Conservation (phyloP, 1,140 invertebrate genomes). For the Drosophila sechellia region DNA sequence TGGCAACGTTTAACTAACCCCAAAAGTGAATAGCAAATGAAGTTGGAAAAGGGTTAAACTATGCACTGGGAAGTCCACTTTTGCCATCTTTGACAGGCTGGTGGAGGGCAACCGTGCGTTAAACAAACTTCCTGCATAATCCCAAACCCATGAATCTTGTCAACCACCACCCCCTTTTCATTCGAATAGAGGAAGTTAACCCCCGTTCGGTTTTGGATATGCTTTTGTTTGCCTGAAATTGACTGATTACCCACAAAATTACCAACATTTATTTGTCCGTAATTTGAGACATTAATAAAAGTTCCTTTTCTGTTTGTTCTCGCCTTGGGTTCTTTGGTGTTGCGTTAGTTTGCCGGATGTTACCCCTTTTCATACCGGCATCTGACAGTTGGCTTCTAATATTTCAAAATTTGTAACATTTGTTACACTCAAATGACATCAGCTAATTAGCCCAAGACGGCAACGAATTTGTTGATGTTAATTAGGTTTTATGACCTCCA, state of each 20-base stretch:
- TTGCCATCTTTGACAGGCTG: constrained; percentile 19
- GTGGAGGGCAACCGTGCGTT: constrained; percentile 55
- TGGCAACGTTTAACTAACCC: constrained; percentile 30
- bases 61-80: constrained; percentile 27
- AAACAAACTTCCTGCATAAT: constrained; percentile 65
- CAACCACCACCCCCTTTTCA: constrained; percentile 17
- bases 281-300: constrained; percentile 79
- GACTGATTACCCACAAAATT: constrained; percentile 82
- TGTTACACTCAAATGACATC: constrained; percentile 51
- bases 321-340: not conserved
- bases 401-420: constrained; percentile 66
- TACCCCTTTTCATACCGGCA: constrained; percentile 49
- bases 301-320: constrained; percentile 20
- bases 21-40: constrained; percentile 13
- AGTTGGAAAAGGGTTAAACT: constrained; percentile 53
- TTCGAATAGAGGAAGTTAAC: constrained; percentile 21
- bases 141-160: constrained; percentile 41
- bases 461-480: constrained; percentile 27
- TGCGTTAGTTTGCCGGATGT: constrained; percentile 39
- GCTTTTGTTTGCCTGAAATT: constrained; percentile 73
- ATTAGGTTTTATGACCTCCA: constrained; percentile 33
- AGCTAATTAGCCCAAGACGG: constrained; percentile 53
- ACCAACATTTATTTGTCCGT: constrained; percentile 74
- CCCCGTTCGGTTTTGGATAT: constrained; percentile 31
- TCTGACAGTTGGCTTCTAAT: constrained; percentile 53